Percentiles rank a stretch among this genome's conserved stretches.
Evolutionary conservation across 1,140 invertebrate species (phyloP).

Genomic region (Dreissena polymorpha): DNA sequence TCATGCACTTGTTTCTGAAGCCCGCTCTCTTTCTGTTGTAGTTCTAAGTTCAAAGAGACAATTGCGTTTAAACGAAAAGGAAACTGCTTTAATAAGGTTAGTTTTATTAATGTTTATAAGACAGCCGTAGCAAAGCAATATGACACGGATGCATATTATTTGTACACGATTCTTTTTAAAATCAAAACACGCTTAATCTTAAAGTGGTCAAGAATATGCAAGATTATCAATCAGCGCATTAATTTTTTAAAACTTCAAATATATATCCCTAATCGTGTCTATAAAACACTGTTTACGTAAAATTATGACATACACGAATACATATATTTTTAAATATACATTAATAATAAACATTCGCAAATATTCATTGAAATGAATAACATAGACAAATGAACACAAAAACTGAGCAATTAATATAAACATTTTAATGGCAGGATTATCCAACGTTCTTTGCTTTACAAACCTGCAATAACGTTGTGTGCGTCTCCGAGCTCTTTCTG

Average conservation of each 20-base stretch:
- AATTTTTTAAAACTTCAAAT: too few species aligned
- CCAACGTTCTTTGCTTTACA: background rate
- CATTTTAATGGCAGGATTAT: background rate
- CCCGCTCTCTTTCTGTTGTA: constrained; percentile 53
- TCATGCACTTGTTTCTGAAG: constrained; percentile 53
- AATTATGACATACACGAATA: background rate
- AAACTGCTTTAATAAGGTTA: background rate
- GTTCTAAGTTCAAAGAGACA: constrained; percentile 46
- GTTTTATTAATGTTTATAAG: background rate
- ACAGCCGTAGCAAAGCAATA: background rate
- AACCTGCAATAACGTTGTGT: constrained; percentile 55
- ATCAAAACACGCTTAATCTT: background rate
- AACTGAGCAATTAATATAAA: background rate
- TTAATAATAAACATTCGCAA: background rate
- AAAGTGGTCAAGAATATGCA: background rate
- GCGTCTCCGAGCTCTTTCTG: constrained; percentile 52
- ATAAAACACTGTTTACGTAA: background rate
- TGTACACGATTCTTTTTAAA: background rate
- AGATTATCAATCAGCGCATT: background rate
- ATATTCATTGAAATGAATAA: background rate
- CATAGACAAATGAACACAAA: background rate
- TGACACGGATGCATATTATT: background rate
- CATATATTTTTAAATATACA: background rate
- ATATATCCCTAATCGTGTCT: too few species aligned
- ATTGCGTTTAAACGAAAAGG: background rate